A percentile compares a stretch with the other conserved stretches of the same genome.
Conservation (phyloP, 2,888 invertebrate genomes). For the Lasioglossum malachurum region DNA sequence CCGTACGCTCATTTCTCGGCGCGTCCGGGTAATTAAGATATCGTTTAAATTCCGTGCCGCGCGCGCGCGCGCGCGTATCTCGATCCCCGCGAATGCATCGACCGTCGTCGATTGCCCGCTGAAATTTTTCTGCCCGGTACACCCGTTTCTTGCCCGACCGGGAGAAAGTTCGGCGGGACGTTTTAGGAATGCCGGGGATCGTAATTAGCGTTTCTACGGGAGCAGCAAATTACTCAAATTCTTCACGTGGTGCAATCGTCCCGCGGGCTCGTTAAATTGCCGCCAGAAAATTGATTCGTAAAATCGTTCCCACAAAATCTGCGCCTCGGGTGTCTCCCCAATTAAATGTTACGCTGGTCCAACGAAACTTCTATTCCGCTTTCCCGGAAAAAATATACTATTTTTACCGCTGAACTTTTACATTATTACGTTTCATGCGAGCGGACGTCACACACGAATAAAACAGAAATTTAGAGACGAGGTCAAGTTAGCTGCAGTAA, state of each 20-base stretch:
- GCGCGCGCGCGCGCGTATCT: not conserved
- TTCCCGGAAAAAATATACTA: not conserved
- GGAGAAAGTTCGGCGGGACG: constrained; percentile 3
- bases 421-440: not conserved
- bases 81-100: not conserved
- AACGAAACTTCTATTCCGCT: not conserved
- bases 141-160: not conserved
- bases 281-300: constrained; percentile 6
- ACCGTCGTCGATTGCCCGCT: not conserved
- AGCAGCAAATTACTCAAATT: constrained; percentile 10
- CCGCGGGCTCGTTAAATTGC: constrained; percentile 2
- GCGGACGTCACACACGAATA: not conserved
- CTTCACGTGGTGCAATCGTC: not conserved
- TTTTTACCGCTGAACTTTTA: not conserved
- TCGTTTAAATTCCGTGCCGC: constrained; percentile 44
- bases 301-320: constrained; percentile 2
- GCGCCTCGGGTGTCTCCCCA: not conserved
- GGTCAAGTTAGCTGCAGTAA: not conserved
- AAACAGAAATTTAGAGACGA: not conserved
- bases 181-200: constrained; percentile 11
- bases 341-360: not conserved
- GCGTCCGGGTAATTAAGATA: constrained; percentile 60
- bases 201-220: constrained; percentile 5
- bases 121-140: not conserved
- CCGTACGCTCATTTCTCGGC: constrained; percentile 18